A percentile compares a stretch with the other conserved stretches of the same genome.
These are phyloP conservation scores for Nothocercus nigrocapillus DNA, from an alignment of 2,113 vertebrate genomes.

Conservation along the genomic window DNA sequence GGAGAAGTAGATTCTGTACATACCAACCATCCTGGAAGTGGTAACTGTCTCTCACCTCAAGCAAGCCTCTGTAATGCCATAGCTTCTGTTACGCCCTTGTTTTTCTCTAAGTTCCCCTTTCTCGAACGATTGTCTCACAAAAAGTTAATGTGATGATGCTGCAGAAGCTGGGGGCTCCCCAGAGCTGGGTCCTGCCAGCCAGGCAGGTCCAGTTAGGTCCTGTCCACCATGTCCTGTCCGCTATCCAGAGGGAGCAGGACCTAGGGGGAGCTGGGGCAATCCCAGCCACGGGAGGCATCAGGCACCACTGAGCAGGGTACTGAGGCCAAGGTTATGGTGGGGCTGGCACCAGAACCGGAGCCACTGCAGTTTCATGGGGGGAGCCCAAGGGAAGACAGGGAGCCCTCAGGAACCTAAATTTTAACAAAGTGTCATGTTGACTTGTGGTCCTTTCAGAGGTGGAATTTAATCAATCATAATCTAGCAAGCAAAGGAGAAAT, in stretches of 20 bases:
- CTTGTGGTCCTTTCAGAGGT: fast-evolving
- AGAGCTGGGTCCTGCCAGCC: fast-evolving
- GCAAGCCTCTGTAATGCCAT: too few relatives aligned
- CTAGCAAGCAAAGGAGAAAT: background rate
- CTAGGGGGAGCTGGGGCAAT: background rate
- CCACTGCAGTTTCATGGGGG: background rate
- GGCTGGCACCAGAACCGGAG: fast-evolving
- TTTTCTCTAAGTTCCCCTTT: too few relatives aligned
- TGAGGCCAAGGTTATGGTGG: too few relatives aligned
- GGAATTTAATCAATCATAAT: background rate
- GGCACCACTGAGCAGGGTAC: too few relatives aligned
- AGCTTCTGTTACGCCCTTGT: too few relatives aligned
- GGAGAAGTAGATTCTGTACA: too few relatives aligned
- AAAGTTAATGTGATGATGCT: background rate
- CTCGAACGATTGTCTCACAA: too few relatives aligned
- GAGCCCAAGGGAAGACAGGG: fast-evolving
- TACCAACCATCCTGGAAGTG: too few relatives aligned
- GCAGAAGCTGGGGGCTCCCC: fast-evolving
- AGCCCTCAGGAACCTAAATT: background rate
- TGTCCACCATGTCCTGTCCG: background rate
- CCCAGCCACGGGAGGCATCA: background rate
- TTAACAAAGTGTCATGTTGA: background rate
- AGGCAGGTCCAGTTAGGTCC: background rate
- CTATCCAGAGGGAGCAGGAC: fast-evolving
- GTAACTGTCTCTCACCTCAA: too few relatives aligned